Evolutionary conservation across 2,888 invertebrate genomes (phyloP), one percentile per base, ranked within the genome.

Genomic region (Pammene fasciana): DNA sequence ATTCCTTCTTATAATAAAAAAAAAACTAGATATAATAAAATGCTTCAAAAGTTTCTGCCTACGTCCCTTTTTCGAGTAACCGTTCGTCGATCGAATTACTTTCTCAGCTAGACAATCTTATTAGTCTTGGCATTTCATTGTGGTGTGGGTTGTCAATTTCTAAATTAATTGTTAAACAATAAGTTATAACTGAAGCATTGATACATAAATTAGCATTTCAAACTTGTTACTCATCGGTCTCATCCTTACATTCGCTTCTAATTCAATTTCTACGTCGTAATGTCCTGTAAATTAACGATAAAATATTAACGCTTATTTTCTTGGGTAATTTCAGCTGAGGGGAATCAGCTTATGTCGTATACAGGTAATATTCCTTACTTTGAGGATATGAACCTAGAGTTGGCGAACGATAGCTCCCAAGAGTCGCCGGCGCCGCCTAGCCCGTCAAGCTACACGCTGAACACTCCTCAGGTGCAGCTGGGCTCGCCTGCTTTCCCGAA

Each of bases 321-420:
- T 84, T 83, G 82, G 82, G 80, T 77, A 76, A 79, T 92, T 92
- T 92, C 92, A 92, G 91, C 89, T 88, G 93, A 93, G 84, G 89
- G 86, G 83, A 92, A 90, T 90, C 92, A 93, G 88, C 86, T 93
- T 83, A 93, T 93, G 75, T 93, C 93, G 84, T 93, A 93, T 89
- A 90, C 92, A 88, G 92, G 91, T 76, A 90, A 87, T 89, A 87
- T 91, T 86, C 92, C 93, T 85, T 92, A 92, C 88, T 91, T 93
- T 86, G 92, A 89, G 80, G 92, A 91, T 80, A 90, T 93, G 78
- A 84, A 76, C 76, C 88, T 90, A 65, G 88, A 88, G 71, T 76
- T 92, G 82, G 89, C 89, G 75, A 85, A 79, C 60, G 88, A 87
- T 46, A 80, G 83, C 75, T 84, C 88, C 50, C 85, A 85, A 77